A percentile compares a stretch with the other conserved stretches of the same genome.
These are phyloP conservation scores for Seira ritae DNA, from an alignment of 2,888 invertebrate genomes.

Conservation along the genomic window DNA sequence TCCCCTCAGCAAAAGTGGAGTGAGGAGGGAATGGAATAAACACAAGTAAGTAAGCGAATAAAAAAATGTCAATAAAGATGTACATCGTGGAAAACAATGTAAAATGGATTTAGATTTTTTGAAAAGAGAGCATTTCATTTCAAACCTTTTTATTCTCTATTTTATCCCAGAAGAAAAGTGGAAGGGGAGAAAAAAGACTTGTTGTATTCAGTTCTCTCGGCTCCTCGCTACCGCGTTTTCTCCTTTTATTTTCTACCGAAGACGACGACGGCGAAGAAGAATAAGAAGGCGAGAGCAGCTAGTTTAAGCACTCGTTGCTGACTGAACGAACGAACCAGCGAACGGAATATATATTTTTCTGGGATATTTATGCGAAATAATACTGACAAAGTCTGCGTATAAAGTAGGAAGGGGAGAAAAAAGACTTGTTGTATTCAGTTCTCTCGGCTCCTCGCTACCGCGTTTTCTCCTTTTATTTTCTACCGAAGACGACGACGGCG, in stretches of 20 bases:
- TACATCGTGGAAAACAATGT: conserved; percentile 18
- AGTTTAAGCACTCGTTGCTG: neutral
- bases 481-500: no score
- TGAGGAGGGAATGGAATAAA: conserved; percentile 4
- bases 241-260: no score
- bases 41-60: neutral
- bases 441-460: neutral
- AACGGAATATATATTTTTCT: conserved; percentile 5
- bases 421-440: neutral
- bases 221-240: neutral
- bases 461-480: no score
- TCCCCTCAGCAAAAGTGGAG: neutral
- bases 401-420: conserved; percentile 14
- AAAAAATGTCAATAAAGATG: conserved; percentile 21
- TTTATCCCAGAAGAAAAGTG: conserved; percentile 7
- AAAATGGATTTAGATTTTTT: conserved; percentile 19
- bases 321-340: no score
- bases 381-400: conserved; percentile 27
- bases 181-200: conserved; percentile 2
- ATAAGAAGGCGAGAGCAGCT: neutral
- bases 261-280: no score
- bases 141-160: conserved; percentile 16
- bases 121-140: conserved; percentile 22
- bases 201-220: neutral
- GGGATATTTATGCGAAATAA: conserved; percentile 43